Conservation (phyloP, 2,888 invertebrate species). For the Aphodius sticticus region DNA sequence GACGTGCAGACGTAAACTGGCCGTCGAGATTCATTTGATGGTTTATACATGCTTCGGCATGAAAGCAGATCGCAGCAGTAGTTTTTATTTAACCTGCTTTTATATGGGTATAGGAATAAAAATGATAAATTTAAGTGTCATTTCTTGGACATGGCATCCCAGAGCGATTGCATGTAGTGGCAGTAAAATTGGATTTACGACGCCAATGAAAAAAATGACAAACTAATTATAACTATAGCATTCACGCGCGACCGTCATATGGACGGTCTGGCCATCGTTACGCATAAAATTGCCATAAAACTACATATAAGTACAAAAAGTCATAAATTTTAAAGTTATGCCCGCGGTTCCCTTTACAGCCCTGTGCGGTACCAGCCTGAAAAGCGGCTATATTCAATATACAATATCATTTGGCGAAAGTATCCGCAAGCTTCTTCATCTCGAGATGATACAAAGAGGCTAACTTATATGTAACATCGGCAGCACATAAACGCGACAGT, state of each 20-base stretch:
- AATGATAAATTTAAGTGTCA: not conserved
- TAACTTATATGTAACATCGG: not conserved
- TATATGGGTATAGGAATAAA: not conserved
- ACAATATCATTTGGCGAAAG: slow-evolving; percentile 18
- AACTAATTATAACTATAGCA: slow-evolving; percentile 21
- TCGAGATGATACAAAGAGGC: not conserved
- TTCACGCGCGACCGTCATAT: slow-evolving; percentile 20
- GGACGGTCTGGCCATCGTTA: not conserved
- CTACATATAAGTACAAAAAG: slow-evolving; percentile 29
- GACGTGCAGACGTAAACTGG: not conserved
- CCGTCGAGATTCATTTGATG: not conserved
- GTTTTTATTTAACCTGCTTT: not conserved
- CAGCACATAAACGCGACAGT: not conserved
- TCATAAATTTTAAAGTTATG: slow-evolving; percentile 28
- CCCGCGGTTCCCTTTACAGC: slow-evolving; percentile 17
- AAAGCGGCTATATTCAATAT: slow-evolving; percentile 21
- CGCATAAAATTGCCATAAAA: slow-evolving; percentile 25
- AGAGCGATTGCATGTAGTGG: slow-evolving; percentile 4
- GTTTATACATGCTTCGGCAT: not conserved
- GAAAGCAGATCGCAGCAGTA: not conserved
- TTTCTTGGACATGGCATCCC: not conserved
- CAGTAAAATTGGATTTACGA: slow-evolving; percentile 4
- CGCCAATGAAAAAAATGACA: not conserved
- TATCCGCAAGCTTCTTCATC: slow-evolving; percentile 14
- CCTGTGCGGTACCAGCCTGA: slow-evolving; percentile 14